Evolutionary conservation across 2,797 vertebrate genomes (phyloP), one percentile per base, ranked within the genome.

Genomic region (Epinephelus awoara): DNA sequence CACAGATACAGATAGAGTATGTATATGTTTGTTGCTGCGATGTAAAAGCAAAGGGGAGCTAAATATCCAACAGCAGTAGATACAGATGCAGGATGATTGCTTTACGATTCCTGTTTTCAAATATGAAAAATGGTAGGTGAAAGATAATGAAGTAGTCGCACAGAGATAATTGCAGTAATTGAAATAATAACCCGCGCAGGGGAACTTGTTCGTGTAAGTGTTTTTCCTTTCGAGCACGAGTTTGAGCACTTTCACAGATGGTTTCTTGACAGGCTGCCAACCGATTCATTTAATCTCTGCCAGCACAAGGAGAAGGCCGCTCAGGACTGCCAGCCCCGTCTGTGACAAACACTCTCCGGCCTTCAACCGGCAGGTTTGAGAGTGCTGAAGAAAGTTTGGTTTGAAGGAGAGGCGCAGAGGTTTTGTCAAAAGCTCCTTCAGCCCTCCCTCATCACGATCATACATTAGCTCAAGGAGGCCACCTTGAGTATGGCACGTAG

Each of bases 291-390:
- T 86, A 63, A 83, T 84, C 86, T 88, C 61, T 17, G 7, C 18
- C 0, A 63, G 67, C 68, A 79, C 84, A 88, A 90, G 88, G 83
- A 88, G 90, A 93, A 92, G 93, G 92, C 79, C 84, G 50, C 74
- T 38, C 61, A 25, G 79, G 64, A 80, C 84, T 66, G 80, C 72
- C 84, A 82, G 86, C 38, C 52, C 88, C 34, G 11, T 74, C 78
- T 21, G 80, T 27, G 46, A 76, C 49, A 38, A 63, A 56, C 59
- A 23, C 29, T 14, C 85, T 66, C 29, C 56, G 70, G 90, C 94
- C 93, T 95, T 95, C 93, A 86, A 11, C 68, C 0, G 1, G 7
- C 52, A 72, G 57, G 29, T 72, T 49, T 44, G 54, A 81, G 46
- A 72, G 47, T n/a, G 50, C 67, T 4, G 61, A 50, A n/a, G 47